Base-by-base conservation (phyloP, 2,113 vertebrate species). In the Notothenia coriiceps region DNA sequence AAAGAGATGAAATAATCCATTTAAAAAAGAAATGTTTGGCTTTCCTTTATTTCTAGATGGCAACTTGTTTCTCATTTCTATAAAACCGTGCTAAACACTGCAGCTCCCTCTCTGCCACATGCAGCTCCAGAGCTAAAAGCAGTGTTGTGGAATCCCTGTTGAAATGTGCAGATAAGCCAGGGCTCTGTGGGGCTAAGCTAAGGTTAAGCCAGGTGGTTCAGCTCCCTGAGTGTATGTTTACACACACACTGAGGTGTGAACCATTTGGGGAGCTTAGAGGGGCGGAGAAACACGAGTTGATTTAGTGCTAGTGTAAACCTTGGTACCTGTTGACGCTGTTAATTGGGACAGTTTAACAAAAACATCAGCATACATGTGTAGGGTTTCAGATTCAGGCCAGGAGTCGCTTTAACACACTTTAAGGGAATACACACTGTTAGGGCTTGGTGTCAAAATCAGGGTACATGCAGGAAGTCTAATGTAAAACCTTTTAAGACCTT, bases 241-340 rank as follows among this genome's bases (percentile, higher is more conserved):
- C 87, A 92, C 87, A 92, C 88, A 91, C 87, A 88, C 82, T 22
- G 87, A 94, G 88, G 90, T 93, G 92, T 91, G 87, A 93, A 92
- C 86, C 88, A 85, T 86, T 90, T 70, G 74, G 74, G 80, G 87
- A 84, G 89, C 86, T 91, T 91, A 87, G 74, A 77, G 71, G 80
- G 89, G 84, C 64, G 83, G 86, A 88, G 91, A 51, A 88, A 91
- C 90, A 90, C 35, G 60, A 87, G 86, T 81, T 89, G 88, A 91
- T 86, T 88, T 84, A 89, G 85, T 43, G 83, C 88, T 78, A 81
- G 79, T 87, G 80, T 86, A 87, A 93, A 91, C 79, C 76, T 80
- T 6, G 29, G 70, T 87, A 87, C 89, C 90, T 90, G 90, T 83
- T 82, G 82, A 84, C 35, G 54, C 80, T 69, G 86, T 84, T 88